Percentiles rank a stretch among this genome's conserved stretches.
These are phyloP conservation scores for Trachelipus rathkii DNA, from an alignment of 1,140 invertebrate species.

Conservation along the genomic window DNA sequence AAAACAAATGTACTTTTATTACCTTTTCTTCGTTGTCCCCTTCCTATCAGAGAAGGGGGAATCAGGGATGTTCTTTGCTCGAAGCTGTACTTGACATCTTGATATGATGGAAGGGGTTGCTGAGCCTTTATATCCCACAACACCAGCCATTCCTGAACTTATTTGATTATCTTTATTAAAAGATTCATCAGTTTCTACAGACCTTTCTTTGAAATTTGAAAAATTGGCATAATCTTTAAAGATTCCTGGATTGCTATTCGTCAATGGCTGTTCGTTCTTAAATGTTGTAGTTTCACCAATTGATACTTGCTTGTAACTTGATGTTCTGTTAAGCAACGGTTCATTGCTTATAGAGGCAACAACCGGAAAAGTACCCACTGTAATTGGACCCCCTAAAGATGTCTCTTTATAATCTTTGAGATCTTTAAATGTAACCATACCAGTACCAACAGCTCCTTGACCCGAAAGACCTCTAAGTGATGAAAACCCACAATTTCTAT, in stretches of 20 bases:
- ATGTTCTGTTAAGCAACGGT: not conserved
- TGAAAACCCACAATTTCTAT: not conserved
- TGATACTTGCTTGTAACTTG: constrained; percentile 7
- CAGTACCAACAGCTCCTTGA: not conserved
- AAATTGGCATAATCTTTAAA: not conserved
- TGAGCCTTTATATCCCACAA: not conserved
- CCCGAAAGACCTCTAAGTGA: not conserved
- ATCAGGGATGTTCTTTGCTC: not conserved
- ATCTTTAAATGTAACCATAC: not conserved
- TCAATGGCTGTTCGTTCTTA: not conserved
- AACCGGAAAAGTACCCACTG: not conserved
- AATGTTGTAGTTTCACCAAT: not conserved
- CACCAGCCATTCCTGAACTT: not conserved
- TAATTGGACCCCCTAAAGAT: not conserved
- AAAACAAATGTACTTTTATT: no score
- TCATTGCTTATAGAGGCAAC: not conserved
- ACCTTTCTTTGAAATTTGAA: not conserved
- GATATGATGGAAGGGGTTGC: not conserved
- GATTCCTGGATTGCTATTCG: not conserved
- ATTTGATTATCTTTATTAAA: not conserved
- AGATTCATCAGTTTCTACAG: not conserved
- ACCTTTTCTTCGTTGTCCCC: constrained; percentile 2
- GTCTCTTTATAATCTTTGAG: constrained; percentile 1
- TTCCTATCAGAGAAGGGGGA: not conserved
- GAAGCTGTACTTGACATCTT: not conserved